A percentile compares a stretch with the other conserved stretches of the same genome.
phyloP scores from a whole-genome alignment of 1,140 invertebrate species.

The Aethina tumida region DNA sequence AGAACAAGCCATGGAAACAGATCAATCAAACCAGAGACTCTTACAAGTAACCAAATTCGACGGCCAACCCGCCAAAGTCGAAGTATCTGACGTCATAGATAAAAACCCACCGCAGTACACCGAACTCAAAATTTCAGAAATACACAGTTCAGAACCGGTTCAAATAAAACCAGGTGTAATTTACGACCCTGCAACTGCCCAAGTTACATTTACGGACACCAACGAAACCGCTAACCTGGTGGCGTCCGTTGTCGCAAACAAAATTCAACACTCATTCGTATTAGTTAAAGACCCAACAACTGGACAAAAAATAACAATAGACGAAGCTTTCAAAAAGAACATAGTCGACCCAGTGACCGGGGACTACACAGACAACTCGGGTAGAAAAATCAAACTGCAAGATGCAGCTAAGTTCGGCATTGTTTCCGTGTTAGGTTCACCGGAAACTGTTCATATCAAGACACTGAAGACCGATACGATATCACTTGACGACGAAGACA shows the following conservation, averaged over 20 bases:
- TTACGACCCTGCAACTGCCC: conserved; percentile 62
- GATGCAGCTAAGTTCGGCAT: conserved; percentile 68
- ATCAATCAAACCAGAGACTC: conserved; percentile 40
- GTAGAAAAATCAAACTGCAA: conserved; percentile 55
- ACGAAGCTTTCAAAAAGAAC: conserved; percentile 64
- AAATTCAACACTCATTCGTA: conserved; percentile 55
- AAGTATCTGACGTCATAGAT: conserved; percentile 46
- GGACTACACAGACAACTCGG: conserved; percentile 53
- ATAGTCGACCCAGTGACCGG: conserved; percentile 66
- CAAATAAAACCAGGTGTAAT: conserved; percentile 59
- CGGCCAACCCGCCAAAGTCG: conserved; percentile 55
- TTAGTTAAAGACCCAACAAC: conserved; percentile 65
- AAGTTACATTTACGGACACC: conserved; percentile 60
- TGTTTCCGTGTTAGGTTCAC: conserved; percentile 58
- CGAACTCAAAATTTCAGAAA: conserved; percentile 40
- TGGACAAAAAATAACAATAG: conserved; percentile 57
- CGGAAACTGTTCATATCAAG: conserved; percentile 50
- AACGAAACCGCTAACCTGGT: conserved; percentile 60
- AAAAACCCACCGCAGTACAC: conserved; percentile 35
- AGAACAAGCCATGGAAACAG: conserved; percentile 40
- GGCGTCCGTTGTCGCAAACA: conserved; percentile 55
- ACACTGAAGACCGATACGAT: conserved; percentile 29
- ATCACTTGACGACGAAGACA: conserved; percentile 34
- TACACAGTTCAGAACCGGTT: conserved; percentile 49
- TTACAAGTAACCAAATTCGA: conserved; percentile 51